Conservation (phyloP, 2,797 vertebrate genomes). For the Phaenicophaeus curvirostris region DNA sequence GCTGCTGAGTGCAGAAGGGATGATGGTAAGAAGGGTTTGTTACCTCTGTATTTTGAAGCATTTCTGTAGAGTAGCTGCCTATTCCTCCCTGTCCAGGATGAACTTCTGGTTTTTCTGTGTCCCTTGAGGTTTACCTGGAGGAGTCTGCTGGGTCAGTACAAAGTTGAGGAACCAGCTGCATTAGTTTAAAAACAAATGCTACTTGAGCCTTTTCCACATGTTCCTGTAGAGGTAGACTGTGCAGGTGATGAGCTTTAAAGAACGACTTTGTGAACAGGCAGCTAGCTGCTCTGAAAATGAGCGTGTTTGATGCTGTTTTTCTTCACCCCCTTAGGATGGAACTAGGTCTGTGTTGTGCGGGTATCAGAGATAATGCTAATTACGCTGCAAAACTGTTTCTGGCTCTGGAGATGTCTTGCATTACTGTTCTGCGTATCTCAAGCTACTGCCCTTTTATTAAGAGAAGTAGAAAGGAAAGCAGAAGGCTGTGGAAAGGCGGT, state of each 20-base stretch:
- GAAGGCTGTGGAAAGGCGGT: neutral
- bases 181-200: neutral
- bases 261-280: neutral
- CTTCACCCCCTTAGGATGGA: neutral
- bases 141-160: neutral
- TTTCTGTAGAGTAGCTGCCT: neutral
- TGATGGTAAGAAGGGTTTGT: neutral
- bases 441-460: neutral
- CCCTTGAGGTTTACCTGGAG: slow-evolving; percentile 20
- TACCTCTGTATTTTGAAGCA: neutral
- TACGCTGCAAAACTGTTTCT: neutral
- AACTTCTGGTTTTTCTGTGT: neutral
- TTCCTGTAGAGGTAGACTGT: neutral
- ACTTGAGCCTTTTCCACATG: neutral
- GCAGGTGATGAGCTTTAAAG: slow-evolving; percentile 7
- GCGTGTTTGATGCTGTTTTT: neutral
- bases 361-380: neutral
- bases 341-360: neutral
- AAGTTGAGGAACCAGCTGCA: neutral
- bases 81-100: neutral
- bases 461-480: neutral
- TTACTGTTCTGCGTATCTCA: neutral
- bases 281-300: neutral
- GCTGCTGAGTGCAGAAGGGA: neutral
- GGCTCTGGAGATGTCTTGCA: neutral